phyloP scores from a whole-genome alignment of 2,888 invertebrate genomes.

The Aleiodes leptofemur region DNA sequence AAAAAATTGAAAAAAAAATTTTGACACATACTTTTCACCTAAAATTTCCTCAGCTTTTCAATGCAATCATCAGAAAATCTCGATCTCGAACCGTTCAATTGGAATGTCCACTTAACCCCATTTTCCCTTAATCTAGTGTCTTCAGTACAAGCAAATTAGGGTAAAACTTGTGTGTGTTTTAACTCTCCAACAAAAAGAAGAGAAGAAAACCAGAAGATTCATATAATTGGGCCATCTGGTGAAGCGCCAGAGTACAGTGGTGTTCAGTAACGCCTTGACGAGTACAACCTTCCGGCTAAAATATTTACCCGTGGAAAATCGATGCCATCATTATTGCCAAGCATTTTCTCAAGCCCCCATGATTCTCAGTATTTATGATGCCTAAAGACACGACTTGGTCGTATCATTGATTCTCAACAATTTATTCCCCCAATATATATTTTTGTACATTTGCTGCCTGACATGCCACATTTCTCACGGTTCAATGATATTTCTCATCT shows the following conservation, averaged over 20 bases:
- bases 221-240: slow-evolving; percentile 28
- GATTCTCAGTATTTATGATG: slow-evolving; percentile 27
- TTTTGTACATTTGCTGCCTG: slow-evolving; percentile 12
- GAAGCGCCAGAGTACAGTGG: slow-evolving; percentile 13
- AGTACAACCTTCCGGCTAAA: slow-evolving; percentile 10
- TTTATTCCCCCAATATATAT: slow-evolving; percentile 17
- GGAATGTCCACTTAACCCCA: background rate
- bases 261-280: slow-evolving; percentile 28
- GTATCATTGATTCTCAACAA: slow-evolving; percentile 31
- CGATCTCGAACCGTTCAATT: background rate
- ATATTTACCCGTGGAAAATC: slow-evolving; percentile 31
- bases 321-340: slow-evolving; percentile 26
- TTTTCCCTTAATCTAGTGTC: too few species aligned
- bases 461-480: slow-evolving; percentile 20
- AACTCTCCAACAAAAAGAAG: background rate
- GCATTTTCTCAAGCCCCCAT: slow-evolving; percentile 29
- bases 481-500: slow-evolving; percentile 12
- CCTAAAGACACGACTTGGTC: slow-evolving; percentile 26
- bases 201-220: slow-evolving; percentile 9
- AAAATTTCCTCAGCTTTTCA: too few species aligned
- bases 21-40: too few species aligned
- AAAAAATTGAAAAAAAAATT: too few species aligned
- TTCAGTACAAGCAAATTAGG: background rate
- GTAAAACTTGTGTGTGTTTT: background rate
- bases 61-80: too few species aligned